Evolutionary conservation across 2,113 vertebrate genomes (phyloP), one percentile per base, ranked within the genome.

Genomic region (Taxidea taxus): DNA sequence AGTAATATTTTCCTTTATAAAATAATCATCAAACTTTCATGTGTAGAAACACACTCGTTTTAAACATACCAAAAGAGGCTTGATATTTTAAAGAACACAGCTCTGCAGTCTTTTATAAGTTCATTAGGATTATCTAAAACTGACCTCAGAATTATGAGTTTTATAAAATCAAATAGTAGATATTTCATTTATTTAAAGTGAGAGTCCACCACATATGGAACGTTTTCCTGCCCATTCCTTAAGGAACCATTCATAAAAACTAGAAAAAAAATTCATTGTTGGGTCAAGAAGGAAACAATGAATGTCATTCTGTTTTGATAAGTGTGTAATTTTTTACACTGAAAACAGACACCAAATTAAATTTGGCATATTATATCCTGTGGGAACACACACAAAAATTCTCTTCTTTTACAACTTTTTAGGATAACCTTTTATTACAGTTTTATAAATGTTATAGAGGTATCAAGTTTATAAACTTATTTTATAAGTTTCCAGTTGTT

Each of bases 101-200:
- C 47, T 47, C 14, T 62, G 23, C 7, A 83, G 34, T 1, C 25
- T 77, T 88, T 81, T 66, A 80, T 80, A 47, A 91, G 4, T 87
- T 78, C 51, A 58, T 54, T 12, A 78, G 77, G 27, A 37, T 20
- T 94, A 0, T 62, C 7, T 81, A 88, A 94, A 94, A 86, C 8
- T 91, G 56, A 64, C 18, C n/a, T 89, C 60, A 42, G 29, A 97
- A 27, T 87, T 58, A 83, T 29, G 37, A 84, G 42, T 80, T 91
- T 87, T 37, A 85, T 54, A 96, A 93, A 85, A 20, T 78, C 72
- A n/a, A 97, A 74, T 60, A 62, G 56, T 44, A 96, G 90, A 49
- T 49, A 89, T n/a, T n/a, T 91, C 29, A 87, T 78, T 90, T 84
- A 90, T 90, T 56, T 37, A 85, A 90, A 95, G 56, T 90, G 5